Percentiles rank a stretch among this genome's conserved stretches.
Conservation (phyloP, 2,797 vertebrate species). For the Sus cebifrons region DNA sequence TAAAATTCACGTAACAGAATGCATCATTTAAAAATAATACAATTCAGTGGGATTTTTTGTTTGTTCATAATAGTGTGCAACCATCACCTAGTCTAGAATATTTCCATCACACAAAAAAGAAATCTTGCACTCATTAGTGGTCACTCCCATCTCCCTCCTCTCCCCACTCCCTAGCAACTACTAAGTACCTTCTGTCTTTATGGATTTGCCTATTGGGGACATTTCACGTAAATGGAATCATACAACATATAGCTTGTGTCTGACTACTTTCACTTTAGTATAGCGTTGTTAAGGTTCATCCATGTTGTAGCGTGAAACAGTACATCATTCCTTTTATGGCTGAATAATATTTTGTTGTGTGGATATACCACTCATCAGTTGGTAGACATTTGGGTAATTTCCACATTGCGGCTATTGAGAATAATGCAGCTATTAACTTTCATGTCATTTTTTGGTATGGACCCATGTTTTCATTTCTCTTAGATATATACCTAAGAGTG, state of each 20-base stretch:
- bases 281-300: slow-evolving; percentile 8
- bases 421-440: not conserved
- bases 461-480: not conserved
- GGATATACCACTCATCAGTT: not conserved
- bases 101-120: not conserved
- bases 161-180: not conserved
- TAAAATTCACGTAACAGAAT: slow-evolving; percentile 41
- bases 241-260: not conserved
- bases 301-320: not conserved
- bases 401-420: not conserved
- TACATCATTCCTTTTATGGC: not conserved
- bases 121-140: not conserved
- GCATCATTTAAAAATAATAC: slow-evolving; percentile 4
- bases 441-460: not conserved
- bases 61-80: not conserved
- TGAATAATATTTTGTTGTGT: slow-evolving; percentile 6
- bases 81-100: not conserved
- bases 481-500: not conserved
- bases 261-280: not conserved
- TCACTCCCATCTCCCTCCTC: not conserved
- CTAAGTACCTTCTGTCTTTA: not conserved
- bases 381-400: not conserved
- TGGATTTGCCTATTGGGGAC: not conserved
- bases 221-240: not conserved
- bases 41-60: not conserved